These are phyloP conservation scores for Sinotaia quadrata DNA, from an alignment of 2,888 invertebrate genomes.

Conservation along the genomic window DNA sequence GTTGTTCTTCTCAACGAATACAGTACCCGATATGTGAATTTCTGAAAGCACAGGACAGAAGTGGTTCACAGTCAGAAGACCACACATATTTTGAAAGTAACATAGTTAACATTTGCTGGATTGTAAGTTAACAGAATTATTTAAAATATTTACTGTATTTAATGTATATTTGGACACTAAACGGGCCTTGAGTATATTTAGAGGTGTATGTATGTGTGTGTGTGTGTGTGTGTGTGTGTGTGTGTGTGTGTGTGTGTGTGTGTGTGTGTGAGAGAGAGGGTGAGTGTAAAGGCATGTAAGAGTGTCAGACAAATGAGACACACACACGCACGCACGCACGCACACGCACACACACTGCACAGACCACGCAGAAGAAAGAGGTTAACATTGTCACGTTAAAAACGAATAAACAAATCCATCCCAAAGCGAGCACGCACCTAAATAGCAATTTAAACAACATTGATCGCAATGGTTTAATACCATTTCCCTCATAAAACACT, in stretches of 20 bases:
- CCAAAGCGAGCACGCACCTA: too few species aligned
- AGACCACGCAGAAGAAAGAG: neutral
- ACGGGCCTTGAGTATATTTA: neutral
- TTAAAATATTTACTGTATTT: too few species aligned
- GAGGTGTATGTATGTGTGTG: neutral
- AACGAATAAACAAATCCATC: too few species aligned
- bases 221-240: constrained; percentile 5
- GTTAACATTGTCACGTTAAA: neutral
- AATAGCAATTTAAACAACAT: too few species aligned
- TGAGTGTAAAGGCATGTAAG: neutral
- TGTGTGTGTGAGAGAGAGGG: neutral
- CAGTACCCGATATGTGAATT: constrained; percentile 43
- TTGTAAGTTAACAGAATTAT: too few species aligned
- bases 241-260: constrained; percentile 1
- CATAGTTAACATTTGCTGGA: too few species aligned
- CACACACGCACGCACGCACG: neutral
- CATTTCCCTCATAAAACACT: too few species aligned
- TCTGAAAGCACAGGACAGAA: constrained; percentile 35
- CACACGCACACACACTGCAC: neutral
- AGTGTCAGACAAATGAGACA: neutral
- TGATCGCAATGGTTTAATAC: too few species aligned
- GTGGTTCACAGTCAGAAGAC: too few species aligned
- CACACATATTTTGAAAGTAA: too few species aligned
- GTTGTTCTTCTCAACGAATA: constrained; percentile 45
- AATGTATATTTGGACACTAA: too few species aligned